These are phyloP conservation scores for Protaetia brevitarsis DNA, from an alignment of 1,140 invertebrate genomes.

Conservation along the genomic window DNA sequence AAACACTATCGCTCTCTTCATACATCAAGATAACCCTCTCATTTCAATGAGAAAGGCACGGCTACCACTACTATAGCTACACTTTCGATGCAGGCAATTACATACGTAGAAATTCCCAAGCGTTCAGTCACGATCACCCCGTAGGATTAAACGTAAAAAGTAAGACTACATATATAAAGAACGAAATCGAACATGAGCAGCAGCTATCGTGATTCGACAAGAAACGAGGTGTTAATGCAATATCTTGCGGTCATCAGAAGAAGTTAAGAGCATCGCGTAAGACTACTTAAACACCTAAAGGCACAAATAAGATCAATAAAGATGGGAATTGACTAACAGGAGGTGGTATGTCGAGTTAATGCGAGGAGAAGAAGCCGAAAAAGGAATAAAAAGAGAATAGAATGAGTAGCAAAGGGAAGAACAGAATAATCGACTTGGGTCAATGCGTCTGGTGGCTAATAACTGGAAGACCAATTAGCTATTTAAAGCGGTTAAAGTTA, in stretches of 20 bases:
- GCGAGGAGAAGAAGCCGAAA: not conserved
- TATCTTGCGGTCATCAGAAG: not conserved
- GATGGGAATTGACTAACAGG: not conserved
- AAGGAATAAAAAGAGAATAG: not conserved
- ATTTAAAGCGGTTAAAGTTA: not conserved
- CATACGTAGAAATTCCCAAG: not conserved
- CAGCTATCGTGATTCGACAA: conserved; percentile 14
- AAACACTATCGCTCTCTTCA: not conserved
- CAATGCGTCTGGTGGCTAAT: not conserved
- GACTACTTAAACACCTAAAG: conserved; percentile 9
- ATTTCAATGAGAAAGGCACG: not conserved
- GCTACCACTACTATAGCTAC: not conserved
- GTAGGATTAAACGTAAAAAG: not conserved
- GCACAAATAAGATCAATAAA: not conserved
- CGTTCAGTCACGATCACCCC: not conserved
- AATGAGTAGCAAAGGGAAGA: not conserved
- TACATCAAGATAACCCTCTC: not conserved
- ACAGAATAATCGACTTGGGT: not conserved
- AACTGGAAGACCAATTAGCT: not conserved
- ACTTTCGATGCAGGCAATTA: not conserved
- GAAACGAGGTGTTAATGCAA: conserved; percentile 16
- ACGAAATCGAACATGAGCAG: not conserved
- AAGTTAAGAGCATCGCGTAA: conserved; percentile 8
- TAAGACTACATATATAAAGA: too few species aligned
- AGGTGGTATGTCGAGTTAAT: not conserved